Evolutionary conservation across 2,888 invertebrate species (phyloP), one percentile per base, ranked within the genome.

Genomic region (Ctena decussata): DNA sequence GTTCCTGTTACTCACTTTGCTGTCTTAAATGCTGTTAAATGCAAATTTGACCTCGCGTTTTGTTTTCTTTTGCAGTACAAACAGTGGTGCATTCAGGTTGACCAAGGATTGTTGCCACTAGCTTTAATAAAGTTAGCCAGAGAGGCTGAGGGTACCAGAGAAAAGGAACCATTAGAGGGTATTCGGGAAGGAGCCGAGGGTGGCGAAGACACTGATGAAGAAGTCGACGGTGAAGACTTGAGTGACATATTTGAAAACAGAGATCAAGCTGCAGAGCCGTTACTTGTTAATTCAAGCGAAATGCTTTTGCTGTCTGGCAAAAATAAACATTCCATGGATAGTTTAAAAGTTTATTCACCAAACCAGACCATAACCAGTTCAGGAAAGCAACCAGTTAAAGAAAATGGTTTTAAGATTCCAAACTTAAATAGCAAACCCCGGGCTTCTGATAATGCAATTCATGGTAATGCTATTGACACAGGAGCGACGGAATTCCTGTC

Each of bases 31-130:
- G n/a, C n/a, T n/a, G n/a, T n/a, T n/a, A n/a, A n/a, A n/a, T n/a
- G n/a, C n/a, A n/a, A n/a, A n/a, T n/a, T n/a, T n/a, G n/a, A n/a
- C n/a, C n/a, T n/a, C n/a, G n/a, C n/a, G n/a, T 46, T 21, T 74
- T 49, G 27, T 70, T 75, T 79, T 69, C 82, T 76, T 77, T 82
- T 80, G 32, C 89, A 93, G 93, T 91, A 86, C 82, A 92, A 90
- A 71, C 86, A 90, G 30, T 93, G 92, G 93, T 92, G 93, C 79
- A 81, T 80, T 41, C 87, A 92, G 71, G 76, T 92, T n/a, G 93
- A 93, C 76, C 82, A 86, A 8, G 92, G 91, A 21, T 71, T 89
- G 21, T 65, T 92, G 21, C 92, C 92, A 0, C 80, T 90, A 12
- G 85, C 80, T 15, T 80, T 93, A 6, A 74, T 80, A 0, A 41